Evolutionary conservation across 2,797 vertebrate species (phyloP).

Genomic region (Hyperoplus lanceolatus): DNA sequence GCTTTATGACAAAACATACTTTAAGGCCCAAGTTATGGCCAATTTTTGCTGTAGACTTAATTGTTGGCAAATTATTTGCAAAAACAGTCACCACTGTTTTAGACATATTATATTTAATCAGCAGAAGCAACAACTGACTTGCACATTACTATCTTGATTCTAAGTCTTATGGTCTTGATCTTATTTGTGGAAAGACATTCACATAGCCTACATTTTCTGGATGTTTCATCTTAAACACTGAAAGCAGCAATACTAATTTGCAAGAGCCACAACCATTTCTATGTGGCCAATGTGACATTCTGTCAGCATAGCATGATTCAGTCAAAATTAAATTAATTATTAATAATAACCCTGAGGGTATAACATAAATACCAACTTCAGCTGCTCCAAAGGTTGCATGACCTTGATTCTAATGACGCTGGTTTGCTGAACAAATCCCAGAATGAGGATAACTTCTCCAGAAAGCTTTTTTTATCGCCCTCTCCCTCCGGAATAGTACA

Average conservation of each 20-base stretch:
- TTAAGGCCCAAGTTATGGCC: background rate
- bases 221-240: background rate
- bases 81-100: background rate
- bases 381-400: background rate
- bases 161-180: background rate
- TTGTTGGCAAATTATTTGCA: background rate
- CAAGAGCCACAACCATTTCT: background rate
- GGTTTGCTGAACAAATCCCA: background rate
- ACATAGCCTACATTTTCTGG: too few species aligned
- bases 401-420: slow-evolving; percentile 48
- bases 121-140: background rate
- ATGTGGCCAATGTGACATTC: background rate
- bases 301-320: background rate
- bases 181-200: too few species aligned
- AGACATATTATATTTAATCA: background rate
- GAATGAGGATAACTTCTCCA: background rate
- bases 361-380: slow-evolving; percentile 30
- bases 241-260: background rate
- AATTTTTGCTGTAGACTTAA: background rate
- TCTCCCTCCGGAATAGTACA: slow-evolving; percentile 1
- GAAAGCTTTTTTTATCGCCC: background rate
- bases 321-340: slow-evolving; percentile 15
- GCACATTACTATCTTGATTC: background rate
- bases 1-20: background rate
- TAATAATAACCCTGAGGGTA: background rate